These are phyloP conservation scores for Agrotis ipsilon DNA, from an alignment of 2,888 invertebrate species.

Conservation along the genomic window DNA sequence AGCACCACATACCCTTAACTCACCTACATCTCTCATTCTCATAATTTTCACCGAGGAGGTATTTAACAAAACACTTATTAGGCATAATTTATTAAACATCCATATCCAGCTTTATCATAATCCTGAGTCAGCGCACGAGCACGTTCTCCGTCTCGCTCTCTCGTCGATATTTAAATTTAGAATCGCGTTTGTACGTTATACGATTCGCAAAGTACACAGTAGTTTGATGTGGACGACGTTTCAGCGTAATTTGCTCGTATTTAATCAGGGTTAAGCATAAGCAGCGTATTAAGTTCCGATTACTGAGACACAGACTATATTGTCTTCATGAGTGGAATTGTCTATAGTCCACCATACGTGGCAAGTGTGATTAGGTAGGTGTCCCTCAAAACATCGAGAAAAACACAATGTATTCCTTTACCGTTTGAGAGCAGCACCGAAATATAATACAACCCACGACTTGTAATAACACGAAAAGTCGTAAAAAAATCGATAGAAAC, in stretches of 20 bases:
- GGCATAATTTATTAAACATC: neutral
- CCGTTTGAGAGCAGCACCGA: neutral
- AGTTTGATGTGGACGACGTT: slow-evolving; percentile 68
- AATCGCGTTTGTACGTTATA: slow-evolving; percentile 79
- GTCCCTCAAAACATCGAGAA: no score
- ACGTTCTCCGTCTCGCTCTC: slow-evolving; percentile 80
- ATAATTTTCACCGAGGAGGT: neutral
- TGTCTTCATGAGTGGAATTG: fast-evolving
- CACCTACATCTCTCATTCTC: no score
- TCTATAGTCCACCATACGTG: neutral
- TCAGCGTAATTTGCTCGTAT: slow-evolving; percentile 43
- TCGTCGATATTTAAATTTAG: slow-evolving; percentile 88
- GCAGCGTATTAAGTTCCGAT: neutral
- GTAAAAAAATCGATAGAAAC: slow-evolving; percentile 6
- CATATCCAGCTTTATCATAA: slow-evolving; percentile 57
- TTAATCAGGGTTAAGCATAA: slow-evolving; percentile 7
- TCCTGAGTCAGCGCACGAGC: slow-evolving; percentile 72
- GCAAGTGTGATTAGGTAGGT: neutral
- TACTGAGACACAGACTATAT: neutral
- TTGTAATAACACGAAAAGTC: slow-evolving; percentile 7
- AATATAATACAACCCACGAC: neutral
- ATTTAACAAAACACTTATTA: no score
- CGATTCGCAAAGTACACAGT: slow-evolving; percentile 77
- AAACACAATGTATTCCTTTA: neutral
- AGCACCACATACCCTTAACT: no score